Evolutionary conservation across 64 coral and sea anemone species (phyloP).

Genomic region (Exaiptasia diaphana): DNA sequence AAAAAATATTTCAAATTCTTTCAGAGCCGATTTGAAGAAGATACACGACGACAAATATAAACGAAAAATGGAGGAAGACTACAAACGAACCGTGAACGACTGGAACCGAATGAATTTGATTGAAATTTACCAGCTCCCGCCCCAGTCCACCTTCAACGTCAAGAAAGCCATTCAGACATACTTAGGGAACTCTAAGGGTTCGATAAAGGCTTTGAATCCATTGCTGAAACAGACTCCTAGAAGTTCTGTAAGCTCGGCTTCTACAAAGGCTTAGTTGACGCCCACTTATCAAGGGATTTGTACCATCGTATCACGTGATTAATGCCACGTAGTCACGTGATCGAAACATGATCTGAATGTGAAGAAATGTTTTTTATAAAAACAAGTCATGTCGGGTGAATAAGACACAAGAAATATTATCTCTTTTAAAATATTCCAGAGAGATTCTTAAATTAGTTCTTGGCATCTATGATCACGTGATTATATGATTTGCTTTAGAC

Average conservation of each 20-base stretch:
- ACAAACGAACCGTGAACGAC: constrained; percentile 63
- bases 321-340: too few species aligned
- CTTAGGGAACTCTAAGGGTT: constrained; percentile 63
- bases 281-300: too few species aligned
- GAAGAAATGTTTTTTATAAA: too few species aligned
- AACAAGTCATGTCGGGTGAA: too few species aligned
- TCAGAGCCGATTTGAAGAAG: constrained; percentile 53
- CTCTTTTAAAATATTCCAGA: too few species aligned
- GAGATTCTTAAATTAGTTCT: too few species aligned
- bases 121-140: constrained; percentile 54
- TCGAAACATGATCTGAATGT: too few species aligned
- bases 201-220: constrained; percentile 57
- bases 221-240: constrained; percentile 19
- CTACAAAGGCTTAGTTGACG: not conserved
- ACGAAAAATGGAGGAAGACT: constrained; percentile 56
- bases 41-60: constrained; percentile 36
- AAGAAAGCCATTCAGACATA: constrained; percentile 82
- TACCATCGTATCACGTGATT: too few species aligned
- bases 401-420: too few species aligned
- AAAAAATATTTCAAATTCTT: too few species aligned
- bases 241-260: not conserved
- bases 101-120: constrained; percentile 86
- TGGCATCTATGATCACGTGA: too few species aligned
- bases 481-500: too few species aligned
- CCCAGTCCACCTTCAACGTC: constrained; percentile 72